Evolutionary conservation across 2,888 invertebrate species (phyloP).

Genomic region (Heliconius charithonia): DNA sequence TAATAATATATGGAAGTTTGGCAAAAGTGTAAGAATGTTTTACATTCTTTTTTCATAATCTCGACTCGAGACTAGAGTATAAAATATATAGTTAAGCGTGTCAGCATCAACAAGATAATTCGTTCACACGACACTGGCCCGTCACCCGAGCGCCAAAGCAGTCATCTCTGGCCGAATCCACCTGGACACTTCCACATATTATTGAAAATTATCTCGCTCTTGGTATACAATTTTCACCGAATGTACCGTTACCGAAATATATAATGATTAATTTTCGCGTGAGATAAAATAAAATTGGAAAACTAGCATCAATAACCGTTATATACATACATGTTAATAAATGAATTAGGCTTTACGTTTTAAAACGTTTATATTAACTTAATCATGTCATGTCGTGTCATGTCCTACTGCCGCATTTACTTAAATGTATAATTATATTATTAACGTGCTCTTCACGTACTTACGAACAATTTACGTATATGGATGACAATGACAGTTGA

Average conservation of each 20-base stretch:
- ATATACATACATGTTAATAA: background rate
- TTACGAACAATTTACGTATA: slow-evolving; percentile 11
- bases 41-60: slow-evolving; percentile 65
- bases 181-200: slow-evolving; percentile 75
- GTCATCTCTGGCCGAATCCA: slow-evolving; percentile 44
- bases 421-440: slow-evolving; percentile 13
- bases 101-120: slow-evolving; percentile 33
- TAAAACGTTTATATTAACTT: slow-evolving; percentile 19
- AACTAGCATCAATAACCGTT: slow-evolving; percentile 30
- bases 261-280: slow-evolving; percentile 30
- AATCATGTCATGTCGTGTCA: background rate
- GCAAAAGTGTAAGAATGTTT: slow-evolving; percentile 71
- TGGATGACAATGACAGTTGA: slow-evolving; percentile 13
- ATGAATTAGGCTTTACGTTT: slow-evolving; percentile 4
- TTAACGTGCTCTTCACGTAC: slow-evolving; percentile 29
- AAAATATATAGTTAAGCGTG: slow-evolving; percentile 50
- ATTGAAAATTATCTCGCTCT: slow-evolving; percentile 75
- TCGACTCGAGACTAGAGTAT: slow-evolving; percentile 53
- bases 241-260: slow-evolving; percentile 46
- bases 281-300: slow-evolving; percentile 28
- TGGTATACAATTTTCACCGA: slow-evolving; percentile 58
- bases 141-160: slow-evolving; percentile 32
- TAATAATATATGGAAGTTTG: slow-evolving; percentile 82
- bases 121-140: slow-evolving; percentile 36
- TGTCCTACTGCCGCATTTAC: slow-evolving; percentile 25